Base-by-base conservation (phyloP, 2,113 vertebrate genomes). In the Odobenus rosmarus region DNA sequence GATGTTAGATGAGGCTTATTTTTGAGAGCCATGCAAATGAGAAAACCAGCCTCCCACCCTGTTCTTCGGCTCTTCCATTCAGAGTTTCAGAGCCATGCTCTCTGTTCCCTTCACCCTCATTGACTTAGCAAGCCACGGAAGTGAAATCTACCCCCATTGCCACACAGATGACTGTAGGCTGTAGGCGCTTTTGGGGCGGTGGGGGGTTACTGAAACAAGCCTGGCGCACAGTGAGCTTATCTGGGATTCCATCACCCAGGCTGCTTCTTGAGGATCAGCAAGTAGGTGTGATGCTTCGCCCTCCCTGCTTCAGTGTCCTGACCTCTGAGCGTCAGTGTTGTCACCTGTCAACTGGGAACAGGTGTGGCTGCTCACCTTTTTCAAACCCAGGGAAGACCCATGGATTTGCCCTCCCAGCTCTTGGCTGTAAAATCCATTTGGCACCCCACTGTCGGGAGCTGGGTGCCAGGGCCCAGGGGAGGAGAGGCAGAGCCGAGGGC, bases 21-120 rank as follows among this genome's bases (percentile, higher is more conserved):
- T 93, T 49, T n/a, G 95, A 90, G 95, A 95, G 24, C 64, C 90
- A 51, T 39, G 53, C 28, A 81, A 88, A 51, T 77, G 28, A 64
- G 85, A 69, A 90, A 72, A 72, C 39, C n/a, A 82, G 82, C 24
- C 36, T 0, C 16, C 15, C 59, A 14, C 80, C 46, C 26, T 46
- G 8, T 81, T 83, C 64, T 92, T 62, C 74, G 51, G 39, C 61
- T 74, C 14, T 55, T 57, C 28, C 39, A 14, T 67, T 71, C 57
- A 71, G 55, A 92, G 18, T 42, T 67, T 71, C 57, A 71, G 55
- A 92, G 18, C 51, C 24, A 1, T n/a, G 14, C 12, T 74, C 42
- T 21, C 69, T 64, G 13, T 51, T 72, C 62, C 57, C 11, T 67
- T 67, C 28, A 46, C 33, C n/a, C 31, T 94, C 28, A 2, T 3